phyloP scores from a whole-genome alignment of 2,113 vertebrate genomes.

The Gila orcuttii region DNA sequence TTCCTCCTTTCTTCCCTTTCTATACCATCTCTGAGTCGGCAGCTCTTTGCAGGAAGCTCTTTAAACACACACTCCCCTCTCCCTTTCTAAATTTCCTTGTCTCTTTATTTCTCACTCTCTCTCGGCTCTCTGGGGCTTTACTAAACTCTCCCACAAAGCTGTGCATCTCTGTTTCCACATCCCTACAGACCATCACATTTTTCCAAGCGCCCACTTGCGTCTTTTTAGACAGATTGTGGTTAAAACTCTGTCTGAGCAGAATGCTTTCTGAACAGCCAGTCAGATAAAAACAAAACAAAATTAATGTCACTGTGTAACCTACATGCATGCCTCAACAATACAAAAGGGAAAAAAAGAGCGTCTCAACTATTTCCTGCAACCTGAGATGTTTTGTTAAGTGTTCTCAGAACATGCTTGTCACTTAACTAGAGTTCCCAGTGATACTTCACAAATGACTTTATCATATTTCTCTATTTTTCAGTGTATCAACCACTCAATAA shows the following conservation, averaged over 20 bases:
- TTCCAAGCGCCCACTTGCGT: constrained; percentile 25
- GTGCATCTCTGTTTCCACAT: constrained; percentile 33
- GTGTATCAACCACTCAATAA: not conserved
- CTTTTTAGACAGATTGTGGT: not conserved
- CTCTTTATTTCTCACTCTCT: constrained; percentile 16
- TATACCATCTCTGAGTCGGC: not conserved
- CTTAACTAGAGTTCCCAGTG: not conserved
- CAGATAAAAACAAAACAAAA: constrained; percentile 26
- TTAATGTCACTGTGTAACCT: constrained; percentile 53
- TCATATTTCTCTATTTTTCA: not conserved
- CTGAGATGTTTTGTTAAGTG: constrained; percentile 19
- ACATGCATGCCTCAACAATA: constrained; percentile 57
- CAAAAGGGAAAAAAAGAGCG: constrained; percentile 48
- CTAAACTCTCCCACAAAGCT: constrained; percentile 42
- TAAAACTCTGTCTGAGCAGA: constrained; percentile 33
- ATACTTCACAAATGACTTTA: not conserved
- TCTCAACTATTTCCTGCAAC: constrained; percentile 48
- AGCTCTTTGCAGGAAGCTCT: constrained; percentile 5
- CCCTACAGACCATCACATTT: constrained; percentile 10
- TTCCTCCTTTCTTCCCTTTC: constrained; percentile 25
- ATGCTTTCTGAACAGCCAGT: constrained; percentile 52
- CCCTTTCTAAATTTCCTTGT: constrained; percentile 20
- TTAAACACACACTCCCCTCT: constrained; percentile 29
- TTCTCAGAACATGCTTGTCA: not conserved
- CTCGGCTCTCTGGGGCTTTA: constrained; percentile 9